Evolutionary conservation across 2,888 invertebrate species (phyloP).

Genomic region (Bursaphelenchus okinawaensis): DNA sequence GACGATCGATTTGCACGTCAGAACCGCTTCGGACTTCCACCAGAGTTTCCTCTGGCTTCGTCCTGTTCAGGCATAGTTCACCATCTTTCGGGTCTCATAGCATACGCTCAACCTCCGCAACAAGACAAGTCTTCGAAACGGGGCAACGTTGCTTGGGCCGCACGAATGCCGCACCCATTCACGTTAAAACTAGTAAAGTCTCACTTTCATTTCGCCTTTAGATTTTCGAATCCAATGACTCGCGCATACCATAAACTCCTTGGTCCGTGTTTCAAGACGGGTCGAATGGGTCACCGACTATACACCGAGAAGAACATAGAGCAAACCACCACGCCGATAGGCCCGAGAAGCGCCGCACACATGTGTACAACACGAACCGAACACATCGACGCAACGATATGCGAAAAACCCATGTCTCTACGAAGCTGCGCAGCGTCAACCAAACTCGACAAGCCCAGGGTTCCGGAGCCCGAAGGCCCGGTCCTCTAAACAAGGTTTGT

Average conservation of each 20-base stretch:
- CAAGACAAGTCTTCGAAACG: constrained; percentile 60
- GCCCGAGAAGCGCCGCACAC: constrained; percentile 8
- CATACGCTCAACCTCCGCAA: constrained; percentile 66
- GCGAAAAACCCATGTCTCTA: constrained; percentile 50
- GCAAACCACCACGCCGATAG: constrained; percentile 11
- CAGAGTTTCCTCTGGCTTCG: constrained; percentile 69
- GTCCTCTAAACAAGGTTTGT: not conserved
- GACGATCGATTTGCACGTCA: constrained; percentile 76
- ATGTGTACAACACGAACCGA: constrained; percentile 5
- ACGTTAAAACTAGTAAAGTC: constrained; percentile 51
- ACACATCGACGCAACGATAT: not conserved
- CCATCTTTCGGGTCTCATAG: constrained; percentile 72
- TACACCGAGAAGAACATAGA: constrained; percentile 20
- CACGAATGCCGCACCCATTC: constrained; percentile 21
- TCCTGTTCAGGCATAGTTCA: constrained; percentile 71
- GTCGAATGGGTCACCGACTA: constrained; percentile 62
- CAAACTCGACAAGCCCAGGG: constrained; percentile 64
- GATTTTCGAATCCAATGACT: constrained; percentile 67
- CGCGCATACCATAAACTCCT: constrained; percentile 71
- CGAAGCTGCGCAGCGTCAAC: constrained; percentile 62
- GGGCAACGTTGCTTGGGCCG: constrained; percentile 64
- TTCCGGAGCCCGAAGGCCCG: not conserved
- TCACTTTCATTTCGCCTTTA: constrained; percentile 70
- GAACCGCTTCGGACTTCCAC: constrained; percentile 71
- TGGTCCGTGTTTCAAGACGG: constrained; percentile 76